Conservation (phyloP, 2,113 vertebrate genomes). For the Morone chrysops region DNA sequence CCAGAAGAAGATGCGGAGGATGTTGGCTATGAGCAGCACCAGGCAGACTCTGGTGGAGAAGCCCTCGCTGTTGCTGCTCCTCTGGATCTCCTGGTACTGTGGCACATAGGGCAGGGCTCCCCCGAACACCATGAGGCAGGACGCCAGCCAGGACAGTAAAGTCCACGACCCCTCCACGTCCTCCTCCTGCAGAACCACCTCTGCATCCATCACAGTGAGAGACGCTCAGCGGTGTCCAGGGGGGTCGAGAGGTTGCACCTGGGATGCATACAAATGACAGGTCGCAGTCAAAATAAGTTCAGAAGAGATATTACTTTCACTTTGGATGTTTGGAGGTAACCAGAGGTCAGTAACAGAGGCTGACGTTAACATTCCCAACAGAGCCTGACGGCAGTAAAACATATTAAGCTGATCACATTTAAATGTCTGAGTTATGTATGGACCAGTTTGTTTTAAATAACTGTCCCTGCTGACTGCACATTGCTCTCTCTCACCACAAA, state of each 20-base stretch:
- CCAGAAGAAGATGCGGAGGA: constrained; percentile 89
- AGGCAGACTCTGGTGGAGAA: constrained; percentile 88
- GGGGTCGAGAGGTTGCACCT: background rate
- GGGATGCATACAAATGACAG: background rate
- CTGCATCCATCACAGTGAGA: constrained; percentile 59
- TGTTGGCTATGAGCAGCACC: constrained; percentile 88
- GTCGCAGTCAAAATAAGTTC: background rate
- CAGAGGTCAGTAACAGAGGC: background rate
- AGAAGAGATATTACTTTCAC: background rate
- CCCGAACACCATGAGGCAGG: constrained; percentile 86
- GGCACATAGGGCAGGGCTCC: constrained; percentile 85
- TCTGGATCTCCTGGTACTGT: constrained; percentile 87
- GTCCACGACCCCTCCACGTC: constrained; percentile 73
- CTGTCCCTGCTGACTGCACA: background rate
- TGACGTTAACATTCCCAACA: background rate
- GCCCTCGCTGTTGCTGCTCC: constrained; percentile 82
- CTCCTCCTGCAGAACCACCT: constrained; percentile 59
- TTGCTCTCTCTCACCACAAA: background rate
- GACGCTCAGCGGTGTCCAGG: constrained; percentile 9
- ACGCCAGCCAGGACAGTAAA: constrained; percentile 82
- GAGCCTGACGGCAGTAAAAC: background rate
- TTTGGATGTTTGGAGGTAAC: background rate
- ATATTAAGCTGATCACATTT: background rate
- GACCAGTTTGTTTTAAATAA: background rate
- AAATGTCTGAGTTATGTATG: constrained; percentile 1